Evolutionary conservation across 1,140 invertebrate species (phyloP).

Genomic region (Drosophila paulistorum): DNA sequence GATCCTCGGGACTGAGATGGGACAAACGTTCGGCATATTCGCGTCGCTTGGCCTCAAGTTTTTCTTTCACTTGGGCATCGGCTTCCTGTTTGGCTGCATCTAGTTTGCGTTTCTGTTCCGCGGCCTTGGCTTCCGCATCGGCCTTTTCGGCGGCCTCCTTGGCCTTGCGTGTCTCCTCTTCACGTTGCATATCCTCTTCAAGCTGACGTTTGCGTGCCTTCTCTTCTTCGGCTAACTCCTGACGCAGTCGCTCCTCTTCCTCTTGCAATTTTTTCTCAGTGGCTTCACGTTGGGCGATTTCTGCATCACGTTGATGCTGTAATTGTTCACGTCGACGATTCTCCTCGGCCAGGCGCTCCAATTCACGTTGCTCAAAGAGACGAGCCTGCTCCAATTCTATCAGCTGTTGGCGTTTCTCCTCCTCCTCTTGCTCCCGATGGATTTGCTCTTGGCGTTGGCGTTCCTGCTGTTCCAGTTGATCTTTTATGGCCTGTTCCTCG

Average conservation of each 20-base stretch:
- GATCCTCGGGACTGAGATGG: constrained; percentile 67
- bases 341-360: constrained; percentile 66
- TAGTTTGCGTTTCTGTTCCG: constrained; percentile 48
- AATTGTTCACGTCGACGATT: constrained; percentile 55
- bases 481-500: constrained; percentile 56
- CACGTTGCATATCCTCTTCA: constrained; percentile 50
- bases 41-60: constrained; percentile 52
- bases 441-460: constrained; percentile 62
- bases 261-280: constrained; percentile 52
- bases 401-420: constrained; percentile 65
- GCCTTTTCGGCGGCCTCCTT: constrained; percentile 54
- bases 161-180: constrained; percentile 57
- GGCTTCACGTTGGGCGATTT: constrained; percentile 56
- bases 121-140: constrained; percentile 44
- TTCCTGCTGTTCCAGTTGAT: constrained; percentile 61
- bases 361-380: constrained; percentile 62
- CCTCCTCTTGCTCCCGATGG: constrained; percentile 61
- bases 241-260: constrained; percentile 62
- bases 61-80: constrained; percentile 42
- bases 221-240: constrained; percentile 62
- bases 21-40: constrained; percentile 50
- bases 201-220: constrained; percentile 46
- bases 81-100: constrained; percentile 56
- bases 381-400: constrained; percentile 60
- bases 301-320: constrained; percentile 57